These are phyloP conservation scores for Archocentrus centrarchus DNA, from an alignment of 2,113 vertebrate genomes.

Conservation along the genomic window DNA sequence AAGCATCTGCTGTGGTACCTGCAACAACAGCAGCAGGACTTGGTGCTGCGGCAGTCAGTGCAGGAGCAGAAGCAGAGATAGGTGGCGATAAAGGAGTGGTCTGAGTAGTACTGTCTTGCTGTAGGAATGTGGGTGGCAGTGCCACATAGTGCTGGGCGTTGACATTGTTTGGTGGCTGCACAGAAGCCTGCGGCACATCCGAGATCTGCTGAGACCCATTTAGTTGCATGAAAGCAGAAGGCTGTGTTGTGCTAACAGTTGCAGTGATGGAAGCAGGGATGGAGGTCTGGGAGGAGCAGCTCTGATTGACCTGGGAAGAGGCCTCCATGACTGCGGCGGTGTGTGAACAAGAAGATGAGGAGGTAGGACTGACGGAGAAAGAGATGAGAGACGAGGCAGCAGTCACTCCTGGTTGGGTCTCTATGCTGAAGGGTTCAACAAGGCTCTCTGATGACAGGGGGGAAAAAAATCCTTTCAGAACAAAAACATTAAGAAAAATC, in stretches of 20 bases:
- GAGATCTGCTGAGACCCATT: constrained; percentile 84
- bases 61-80: constrained; percentile 68
- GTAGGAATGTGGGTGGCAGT: constrained; percentile 85
- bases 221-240: constrained; percentile 80
- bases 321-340: constrained; percentile 82
- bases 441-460: constrained; percentile 80
- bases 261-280: constrained; percentile 74
- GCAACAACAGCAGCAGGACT: constrained; percentile 79
- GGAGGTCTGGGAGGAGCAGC: constrained; percentile 73
- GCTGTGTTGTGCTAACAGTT: constrained; percentile 80
- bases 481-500: not conserved
- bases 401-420: constrained; percentile 76
- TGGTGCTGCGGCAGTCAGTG: constrained; percentile 77
- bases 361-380: constrained; percentile 81
- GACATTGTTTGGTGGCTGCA: constrained; percentile 68
- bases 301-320: constrained; percentile 76
- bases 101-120: constrained; percentile 74
- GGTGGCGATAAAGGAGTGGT: constrained; percentile 79
- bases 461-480: not conserved
- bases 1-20: constrained; percentile 80
- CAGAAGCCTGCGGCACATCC: constrained; percentile 86
- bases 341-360: constrained; percentile 78
- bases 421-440: constrained; percentile 84
- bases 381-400: constrained; percentile 82
- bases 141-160: constrained; percentile 83